Evolutionary conservation across 2,888 invertebrate species (phyloP), one percentile per base, ranked within the genome.

Genomic region (Drosophila eohydei): DNA sequence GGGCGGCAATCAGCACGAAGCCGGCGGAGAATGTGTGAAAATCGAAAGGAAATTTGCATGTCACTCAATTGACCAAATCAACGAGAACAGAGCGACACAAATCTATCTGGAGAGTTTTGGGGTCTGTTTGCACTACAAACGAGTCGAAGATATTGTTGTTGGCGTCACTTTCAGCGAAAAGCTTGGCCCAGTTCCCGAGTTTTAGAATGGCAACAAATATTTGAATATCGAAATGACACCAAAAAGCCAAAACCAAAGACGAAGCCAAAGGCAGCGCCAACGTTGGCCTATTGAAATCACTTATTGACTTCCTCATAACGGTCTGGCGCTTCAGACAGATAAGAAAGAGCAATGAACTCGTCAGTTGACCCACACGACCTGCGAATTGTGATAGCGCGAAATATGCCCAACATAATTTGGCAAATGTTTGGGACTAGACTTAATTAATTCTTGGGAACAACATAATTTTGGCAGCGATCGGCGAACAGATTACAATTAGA

Each of bases 41-140:
- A 84, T 78, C 79, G 79, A 86, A 88, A 83, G 87, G 83, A 86
- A 86, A 86, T 86, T 76, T 86, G 88, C 85, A 86, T 86, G 87
- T 88, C 85, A 86, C 88, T 85, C 80, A 80, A 73, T 84, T 64
- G 79, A 69, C 57, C 59, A 67, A 74, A 76, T 74, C 74, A 66
- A 48, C 50, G 61, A 76, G 76, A 79, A 76, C 69, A 69, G 65
- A 64, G 68, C 64, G 75, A 63, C 83, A 73, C 50, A 75, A 71
- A 76, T 76, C 67, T 61, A 70, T 79, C 71, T 70, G 52, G 34
- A 71, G 78, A 52, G 69, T 56, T 77, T 78, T 59, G 54, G 54
- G 68, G 51, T 71, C 57, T 85, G 80, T 88, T 88, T 85, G 78
- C 78, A 70, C 83, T 76, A 72, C 73, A 84, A 84, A 84, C 71